phyloP scores from a whole-genome alignment of 1,140 invertebrate genomes.

The Latrodectus geometricus region DNA sequence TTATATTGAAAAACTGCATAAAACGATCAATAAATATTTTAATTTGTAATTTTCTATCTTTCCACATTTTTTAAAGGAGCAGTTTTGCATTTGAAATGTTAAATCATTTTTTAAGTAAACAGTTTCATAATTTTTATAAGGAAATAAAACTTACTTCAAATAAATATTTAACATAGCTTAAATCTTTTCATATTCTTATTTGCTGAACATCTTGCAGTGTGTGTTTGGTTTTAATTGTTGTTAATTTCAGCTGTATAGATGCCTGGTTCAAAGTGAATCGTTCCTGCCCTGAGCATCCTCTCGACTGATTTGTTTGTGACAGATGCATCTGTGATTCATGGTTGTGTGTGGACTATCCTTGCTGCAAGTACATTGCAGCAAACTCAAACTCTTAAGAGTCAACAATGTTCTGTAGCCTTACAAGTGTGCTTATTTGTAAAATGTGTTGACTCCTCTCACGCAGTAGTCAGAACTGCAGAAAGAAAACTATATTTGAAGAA shows the following conservation, averaged over 20 bases:
- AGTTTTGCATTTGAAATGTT: too few relatives aligned
- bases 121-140: too few relatives aligned
- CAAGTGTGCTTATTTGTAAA: slow-evolving; percentile 38
- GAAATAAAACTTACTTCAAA: too few relatives aligned
- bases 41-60: too few relatives aligned
- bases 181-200: too few relatives aligned
- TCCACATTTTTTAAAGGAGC: too few relatives aligned
- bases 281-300: slow-evolving; percentile 95
- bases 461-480: neutral
- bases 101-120: too few relatives aligned
- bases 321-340: slow-evolving; percentile 60
- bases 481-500: neutral
- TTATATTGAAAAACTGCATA: too few relatives aligned
- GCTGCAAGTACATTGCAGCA: neutral
- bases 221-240: neutral
- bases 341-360: slow-evolving; percentile 27
- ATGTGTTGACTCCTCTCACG: neutral
- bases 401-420: slow-evolving; percentile 39
- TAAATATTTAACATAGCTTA: too few relatives aligned
- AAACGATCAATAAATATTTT: too few relatives aligned
- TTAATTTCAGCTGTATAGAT: slow-evolving; percentile 86
- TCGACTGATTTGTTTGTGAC: slow-evolving; percentile 75
- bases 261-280: slow-evolving; percentile 98
- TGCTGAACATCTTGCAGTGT: too few relatives aligned
- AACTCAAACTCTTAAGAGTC: slow-evolving; percentile 12